Evolutionary conservation across 2,113 vertebrate species (phyloP).

Genomic region (Onychostruthus taczanowskii): DNA sequence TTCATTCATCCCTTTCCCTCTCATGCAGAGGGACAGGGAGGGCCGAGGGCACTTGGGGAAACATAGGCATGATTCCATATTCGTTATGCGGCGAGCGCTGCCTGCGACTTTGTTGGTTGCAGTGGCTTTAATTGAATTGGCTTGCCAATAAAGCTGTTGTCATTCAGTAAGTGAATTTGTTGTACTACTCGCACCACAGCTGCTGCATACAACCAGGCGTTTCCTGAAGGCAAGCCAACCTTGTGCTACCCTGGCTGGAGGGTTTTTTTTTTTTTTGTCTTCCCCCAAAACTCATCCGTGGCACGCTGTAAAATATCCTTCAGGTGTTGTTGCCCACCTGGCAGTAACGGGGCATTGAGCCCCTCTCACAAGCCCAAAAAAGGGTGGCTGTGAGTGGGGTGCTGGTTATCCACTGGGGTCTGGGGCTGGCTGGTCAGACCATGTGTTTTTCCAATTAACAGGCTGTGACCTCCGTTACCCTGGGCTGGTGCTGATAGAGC

Average conservation of each 20-base stretch:
- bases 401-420: background rate
- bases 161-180: conserved; percentile 90
- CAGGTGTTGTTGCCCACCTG: background rate
- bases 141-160: conserved; percentile 92
- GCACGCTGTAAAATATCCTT: background rate
- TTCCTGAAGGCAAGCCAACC: conserved; percentile 84
- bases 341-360: fast-evolving
- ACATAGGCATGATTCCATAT: conserved; percentile 80
- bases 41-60: conserved; percentile 81
- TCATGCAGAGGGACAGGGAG: conserved; percentile 81
- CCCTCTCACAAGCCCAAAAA: background rate
- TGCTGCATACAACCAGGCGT: conserved; percentile 82
- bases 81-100: conserved; percentile 79
- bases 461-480: conserved; percentile 50
- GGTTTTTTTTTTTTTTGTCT: background rate
- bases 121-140: conserved; percentile 91
- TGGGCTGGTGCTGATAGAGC: conserved; percentile 50
- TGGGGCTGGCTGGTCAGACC: background rate
- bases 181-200: conserved; percentile 83
- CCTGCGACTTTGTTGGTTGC: conserved; percentile 83
- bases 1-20: conserved; percentile 83
- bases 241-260: conserved; percentile 68
- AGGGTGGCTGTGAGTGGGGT: background rate
- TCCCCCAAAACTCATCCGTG: background rate
- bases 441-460: conserved; percentile 54